Base-by-base conservation (phyloP, 2,797 vertebrate genomes). In the Enteromius trimaculatus region DNA sequence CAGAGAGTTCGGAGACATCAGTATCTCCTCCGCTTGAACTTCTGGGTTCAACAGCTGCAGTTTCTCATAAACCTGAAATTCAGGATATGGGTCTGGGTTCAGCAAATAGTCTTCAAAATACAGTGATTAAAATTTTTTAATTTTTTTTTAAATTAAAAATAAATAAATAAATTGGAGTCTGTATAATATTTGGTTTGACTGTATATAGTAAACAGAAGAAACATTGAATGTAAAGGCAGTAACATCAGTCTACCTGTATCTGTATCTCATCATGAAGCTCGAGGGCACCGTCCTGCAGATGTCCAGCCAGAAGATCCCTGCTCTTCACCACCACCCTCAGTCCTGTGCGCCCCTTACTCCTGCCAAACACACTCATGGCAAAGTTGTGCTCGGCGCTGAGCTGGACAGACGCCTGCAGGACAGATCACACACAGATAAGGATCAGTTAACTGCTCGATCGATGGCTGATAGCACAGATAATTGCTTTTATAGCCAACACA, bases 1-100 rank as follows among this genome's bases (percentile, higher is more conserved):
- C 60, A 93, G 92, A 0, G 98, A 98, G 92, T 97, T 98, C 1
- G 97, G 97, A 39, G 97, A 96, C 96, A 99, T 97, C 90, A 98
- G 89, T 83, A 98, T 95, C 86, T 97, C 96, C 19, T 95, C 95
- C 16, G 94, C 90, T 89, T 95, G 93, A 26, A 95, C 87, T 89
- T 94, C 93, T 14, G 97, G 96, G 89, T 93, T 94, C 85, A 97
- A 72, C 83, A 99, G 91, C 68, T 91, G 91, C 64, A 99, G 92
- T 82, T 96, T 96, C 90, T 99, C 97, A 91, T 97, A 99, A 42
- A 99, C 98, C 98, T 99, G 87, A 86, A 74, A 72, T 31, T 10
- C 21, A 17, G 39, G 13, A n/a, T 2, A 47, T 88, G 84, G 90
- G 84, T 82, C 65, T 77, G 81, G 26, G 80, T 87, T 90, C 89